Percentiles rank a stretch among this genome's conserved stretches.
phyloP scores from a whole-genome alignment of 2,888 invertebrate genomes.

The Neria commutata region DNA sequence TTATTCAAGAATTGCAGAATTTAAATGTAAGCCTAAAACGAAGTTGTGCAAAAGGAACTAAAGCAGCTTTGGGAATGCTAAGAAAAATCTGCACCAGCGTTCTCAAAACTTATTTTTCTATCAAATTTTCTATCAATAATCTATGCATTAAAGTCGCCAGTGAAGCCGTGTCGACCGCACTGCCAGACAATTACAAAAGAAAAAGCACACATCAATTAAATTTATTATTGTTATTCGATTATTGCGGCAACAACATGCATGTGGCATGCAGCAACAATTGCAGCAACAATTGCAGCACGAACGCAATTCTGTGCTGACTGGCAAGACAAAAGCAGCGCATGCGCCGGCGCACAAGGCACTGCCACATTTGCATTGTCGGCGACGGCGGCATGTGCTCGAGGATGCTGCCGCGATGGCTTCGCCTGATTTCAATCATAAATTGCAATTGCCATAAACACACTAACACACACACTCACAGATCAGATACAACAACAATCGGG shows the following conservation, averaged over 20 bases:
- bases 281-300: not conserved
- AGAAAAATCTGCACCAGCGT: too few species aligned
- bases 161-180: not conserved
- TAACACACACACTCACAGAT: slow-evolving; percentile 9
- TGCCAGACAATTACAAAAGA: not conserved
- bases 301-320: too few species aligned
- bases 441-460: slow-evolving; percentile 26
- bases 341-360: not conserved
- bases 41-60: too few species aligned
- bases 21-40: too few species aligned
- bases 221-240: slow-evolving; percentile 4
- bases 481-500: too few species aligned
- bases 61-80: too few species aligned
- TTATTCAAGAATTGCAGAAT: too few species aligned
- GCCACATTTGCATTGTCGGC: not conserved
- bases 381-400: not conserved
- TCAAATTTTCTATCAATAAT: too few species aligned
- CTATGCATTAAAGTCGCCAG: too few species aligned
- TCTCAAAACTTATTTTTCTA: too few species aligned
- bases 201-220: not conserved
- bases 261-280: not conserved
- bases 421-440: slow-evolving; percentile 39
- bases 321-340: not conserved
- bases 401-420: slow-evolving; percentile 16
- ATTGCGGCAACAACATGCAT: not conserved